Base-by-base conservation (phyloP, 2,888 invertebrate species). In the Malthinus flaveolus region DNA sequence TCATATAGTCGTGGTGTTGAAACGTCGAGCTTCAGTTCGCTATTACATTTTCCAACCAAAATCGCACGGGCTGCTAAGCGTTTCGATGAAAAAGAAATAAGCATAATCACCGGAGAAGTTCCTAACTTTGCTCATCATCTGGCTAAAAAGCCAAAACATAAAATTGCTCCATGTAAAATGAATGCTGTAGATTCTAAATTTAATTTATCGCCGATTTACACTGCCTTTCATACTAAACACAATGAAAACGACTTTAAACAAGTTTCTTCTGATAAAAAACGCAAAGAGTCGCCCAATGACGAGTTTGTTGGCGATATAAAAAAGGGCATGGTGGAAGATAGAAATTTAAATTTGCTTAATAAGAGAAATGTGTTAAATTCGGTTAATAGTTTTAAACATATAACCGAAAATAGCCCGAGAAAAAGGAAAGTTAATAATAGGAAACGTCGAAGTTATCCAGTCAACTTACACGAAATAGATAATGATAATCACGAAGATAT, bases 241-340 rank as follows among this genome's bases (percentile, higher is more conserved):
- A 36, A 56, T 11, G 36, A 49, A 35, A 56, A 49, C 13, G 56
- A 56, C 4, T 56, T 56, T 49, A 45, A 44, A n/a, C 1, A 31
- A 15, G 32, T 32, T 32, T n/a, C 35, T 13, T n/a, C 6, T n/a
- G 12, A n/a, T 15, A 12, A 7, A 6, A 35, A n/a, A 6, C 23
- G 7, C n/a, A 39, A 55, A 34, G 44, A 23, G 4, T 2, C 6
- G 10, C 31, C 55, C 1, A 48, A 32, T 32, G 5, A 48, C 12
- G 48, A 54, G 8, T 48, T 42, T 1, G 23, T 42, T 10, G 39
- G 33, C 6, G 34, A 51, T 10, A 32, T 44, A 39, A 39, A 51
- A 33, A 51, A 32, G 7, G 7, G 15, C 33, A 32, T 12, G 7
- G 23, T 23, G 5, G 5, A 23, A 23, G 23, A 23, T 23, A 23